Conservation (phyloP, 1,140 invertebrate genomes). For the Rhyacophila brunnea region DNA sequence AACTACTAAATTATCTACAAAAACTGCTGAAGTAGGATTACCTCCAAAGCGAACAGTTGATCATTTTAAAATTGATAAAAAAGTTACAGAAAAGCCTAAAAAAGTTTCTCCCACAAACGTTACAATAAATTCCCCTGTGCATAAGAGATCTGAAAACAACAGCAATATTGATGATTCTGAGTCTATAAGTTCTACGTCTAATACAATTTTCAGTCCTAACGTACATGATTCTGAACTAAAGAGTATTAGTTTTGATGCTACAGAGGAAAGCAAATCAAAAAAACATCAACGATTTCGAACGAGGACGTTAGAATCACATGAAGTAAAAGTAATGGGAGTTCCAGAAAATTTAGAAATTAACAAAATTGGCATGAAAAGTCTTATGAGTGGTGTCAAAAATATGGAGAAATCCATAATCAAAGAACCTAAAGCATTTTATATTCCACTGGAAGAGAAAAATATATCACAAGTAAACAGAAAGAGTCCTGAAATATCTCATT, state of each 20-base stretch:
- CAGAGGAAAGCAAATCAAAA: conserved; percentile 7
- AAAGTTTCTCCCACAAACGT: conserved; percentile 37
- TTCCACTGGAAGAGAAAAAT: conserved; percentile 35
- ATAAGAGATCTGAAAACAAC: conserved; percentile 28
- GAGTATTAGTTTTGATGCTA: not conserved
- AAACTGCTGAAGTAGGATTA: too few species aligned
- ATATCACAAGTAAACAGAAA: not conserved
- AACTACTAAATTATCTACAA: too few species aligned
- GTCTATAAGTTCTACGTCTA: not conserved
- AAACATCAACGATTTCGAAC: conserved; percentile 41
- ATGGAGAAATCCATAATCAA: conserved; percentile 35
- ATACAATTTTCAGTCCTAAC: not conserved
- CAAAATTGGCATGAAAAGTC: conserved; percentile 39
- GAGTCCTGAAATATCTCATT: conserved; percentile 2
- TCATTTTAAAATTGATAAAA: too few species aligned
- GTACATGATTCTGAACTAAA: not conserved
- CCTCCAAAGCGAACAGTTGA: too few species aligned
- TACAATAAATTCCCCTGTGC: conserved; percentile 46
- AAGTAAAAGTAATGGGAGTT: conserved; percentile 46
- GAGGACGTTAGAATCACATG: conserved; percentile 46
- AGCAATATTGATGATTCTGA: not conserved
- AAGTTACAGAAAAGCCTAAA: too few species aligned
- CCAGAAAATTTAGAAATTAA: conserved; percentile 44
- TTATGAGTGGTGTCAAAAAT: conserved; percentile 2
- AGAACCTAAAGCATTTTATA: conserved; percentile 46